Conservation (phyloP, 1,140 invertebrate genomes). For the Homarus americanus region DNA sequence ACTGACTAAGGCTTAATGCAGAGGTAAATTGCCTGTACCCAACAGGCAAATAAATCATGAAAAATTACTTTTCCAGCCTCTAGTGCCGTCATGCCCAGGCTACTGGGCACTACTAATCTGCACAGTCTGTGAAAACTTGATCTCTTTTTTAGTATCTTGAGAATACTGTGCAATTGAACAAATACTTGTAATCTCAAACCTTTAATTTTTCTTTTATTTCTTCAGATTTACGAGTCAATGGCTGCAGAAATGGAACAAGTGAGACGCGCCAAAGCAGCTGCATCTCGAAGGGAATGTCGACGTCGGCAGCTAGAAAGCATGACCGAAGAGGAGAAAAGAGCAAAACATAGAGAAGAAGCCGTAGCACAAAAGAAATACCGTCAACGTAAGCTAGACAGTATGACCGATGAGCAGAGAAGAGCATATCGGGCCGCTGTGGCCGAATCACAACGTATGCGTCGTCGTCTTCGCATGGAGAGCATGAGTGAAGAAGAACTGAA, state of each 20-base stretch:
- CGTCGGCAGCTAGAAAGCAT: neutral
- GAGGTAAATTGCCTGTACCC: too few species aligned
- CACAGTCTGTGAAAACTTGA: too few species aligned
- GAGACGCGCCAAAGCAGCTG: neutral
- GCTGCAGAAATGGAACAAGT: neutral
- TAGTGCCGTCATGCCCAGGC: too few species aligned
- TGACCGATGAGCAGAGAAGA: constrained; percentile 1
- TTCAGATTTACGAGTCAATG: neutral
- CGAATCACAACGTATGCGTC: neutral
- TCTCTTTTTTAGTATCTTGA: too few species aligned
- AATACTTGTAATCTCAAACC: neutral
- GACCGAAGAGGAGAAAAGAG: constrained; percentile 3
- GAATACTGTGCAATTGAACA: too few species aligned
- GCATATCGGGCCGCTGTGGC: constrained; percentile 7
- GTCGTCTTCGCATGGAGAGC: neutral
- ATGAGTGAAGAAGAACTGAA: constrained; percentile 20
- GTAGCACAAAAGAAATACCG: neutral
- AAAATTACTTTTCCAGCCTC: too few species aligned
- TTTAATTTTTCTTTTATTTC: neutral
- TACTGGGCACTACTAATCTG: too few species aligned
- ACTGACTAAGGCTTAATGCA: too few species aligned
- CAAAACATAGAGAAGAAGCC: neutral
- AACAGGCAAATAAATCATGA: too few species aligned
- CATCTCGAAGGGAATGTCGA: constrained; percentile 4
- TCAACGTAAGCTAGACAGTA: neutral